Base-by-base conservation (phyloP, 2,888 invertebrate genomes). In the Agrochola litura region DNA sequence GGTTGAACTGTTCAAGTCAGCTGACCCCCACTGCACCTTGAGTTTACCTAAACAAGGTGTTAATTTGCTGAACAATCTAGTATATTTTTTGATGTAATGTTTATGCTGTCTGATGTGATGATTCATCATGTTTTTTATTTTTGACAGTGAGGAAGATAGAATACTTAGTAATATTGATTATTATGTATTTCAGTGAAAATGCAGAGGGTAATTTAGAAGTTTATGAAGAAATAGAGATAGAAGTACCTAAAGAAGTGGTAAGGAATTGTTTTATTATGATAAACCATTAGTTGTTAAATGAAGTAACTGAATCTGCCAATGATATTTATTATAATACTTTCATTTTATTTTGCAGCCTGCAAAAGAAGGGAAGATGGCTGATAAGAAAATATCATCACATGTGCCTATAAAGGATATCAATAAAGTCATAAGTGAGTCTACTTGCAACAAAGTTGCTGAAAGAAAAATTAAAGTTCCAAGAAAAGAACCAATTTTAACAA, bases 191-290 rank as follows among this genome's bases (percentile, higher is more conserved):
- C 92, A 97, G 97, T 81, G 96, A 97, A 89, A 97, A 97, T 92
- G 92, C 91, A 37, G 96, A 97, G 88, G 96, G 96, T 61, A 97
- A 96, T 90, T 91, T 97, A 84, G 97, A 97, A 91, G 96, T 97
- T 9, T 97, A 97, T 92, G 97, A 97, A 92, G 97, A 97, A 90
- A 95, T 97, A 87, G 94, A 96, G 86, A 92, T 96, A 83, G 95
- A 95, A 93, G 94, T 96, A 75, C 92, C 95, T 60, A 95, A 95
- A 91, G 95, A 95, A 92, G 90, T 92, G 93, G 96, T 96, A 89
- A 92, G 94, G 10, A 74, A 16, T 65, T 46, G 19, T 83, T 60
- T 25, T 61, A 43, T 37, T 1, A 37, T 41, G 10, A 22, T n/a
- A 37, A 19, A 54, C 30, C 14, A 56, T 19, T 25, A n/a, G 1